Evolutionary conservation across 2,113 vertebrate genomes (phyloP), one percentile per base, ranked within the genome.

Genomic region (Ornithorhynchus anatinus): DNA sequence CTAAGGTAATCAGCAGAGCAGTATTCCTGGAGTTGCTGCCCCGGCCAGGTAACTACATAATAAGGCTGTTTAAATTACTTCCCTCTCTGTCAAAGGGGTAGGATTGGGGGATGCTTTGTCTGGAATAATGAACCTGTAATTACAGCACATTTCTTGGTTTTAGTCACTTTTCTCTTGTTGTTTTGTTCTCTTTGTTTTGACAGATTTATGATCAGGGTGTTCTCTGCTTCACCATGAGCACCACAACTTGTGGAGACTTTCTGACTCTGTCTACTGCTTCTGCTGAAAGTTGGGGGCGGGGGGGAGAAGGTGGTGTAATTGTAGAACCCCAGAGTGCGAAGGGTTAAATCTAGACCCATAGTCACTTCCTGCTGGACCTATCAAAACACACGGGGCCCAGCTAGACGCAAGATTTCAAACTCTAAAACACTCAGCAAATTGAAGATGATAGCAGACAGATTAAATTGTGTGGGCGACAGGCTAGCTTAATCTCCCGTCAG

Each of bases 101-200:
- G 87, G 85, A 86, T 86, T 69, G 1, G 56, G 86, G 81, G 89
- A 86, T 81, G 87, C 89, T 90, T 90, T 90, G 89, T 90, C 89
- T 90, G 86, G 87, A 78, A 0, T 90, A 90, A 90, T 90, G 87
- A 89, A 89, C 89, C 89, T 90, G 86, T 88, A 90, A 90, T 90
- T 90, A 90, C 75, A 84, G 84, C 84, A 56, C 84, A 87, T 90
- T 89, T 90, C 89, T 90, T 81, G 89, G 87, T 79, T 90, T 89
- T 86, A 88, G 77, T 77, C 69, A 32, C 87, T 83, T 89, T 90
- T 90, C 86, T 85, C 83, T 56, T 76, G 79, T 81, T 14, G 75
- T 66, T 84, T 77, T 84, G 89, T 84, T 88, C 89, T 83, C 89
- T 89, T 87, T 86, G 84, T 84, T 86, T 89, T 89, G 89, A 87